Evolutionary conservation across 2,113 vertebrate species (phyloP).

Genomic region (Coturnix japonica): DNA sequence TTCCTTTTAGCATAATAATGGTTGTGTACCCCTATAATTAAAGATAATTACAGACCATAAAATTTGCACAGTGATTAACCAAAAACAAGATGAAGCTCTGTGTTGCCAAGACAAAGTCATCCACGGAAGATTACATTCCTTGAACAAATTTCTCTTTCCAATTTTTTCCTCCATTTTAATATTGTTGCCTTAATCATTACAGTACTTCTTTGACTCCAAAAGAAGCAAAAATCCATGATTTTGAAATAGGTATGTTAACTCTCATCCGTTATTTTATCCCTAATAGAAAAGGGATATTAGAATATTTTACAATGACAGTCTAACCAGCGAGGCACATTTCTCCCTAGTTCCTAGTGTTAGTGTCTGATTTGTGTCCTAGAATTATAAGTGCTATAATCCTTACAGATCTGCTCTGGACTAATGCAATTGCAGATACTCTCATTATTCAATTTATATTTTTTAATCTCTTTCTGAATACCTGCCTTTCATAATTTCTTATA

Average conservation of each 20-base stretch:
- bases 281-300: background rate
- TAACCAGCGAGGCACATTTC: background rate
- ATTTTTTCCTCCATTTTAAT: background rate
- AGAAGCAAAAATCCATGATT: background rate
- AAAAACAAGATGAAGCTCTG: conserved; percentile 44
- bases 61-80: conserved; percentile 60
- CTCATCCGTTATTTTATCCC: background rate
- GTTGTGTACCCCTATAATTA: conserved; percentile 62
- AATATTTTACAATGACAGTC: background rate
- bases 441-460: background rate
- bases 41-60: conserved; percentile 70
- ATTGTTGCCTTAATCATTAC: background rate
- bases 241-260: background rate
- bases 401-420: background rate
- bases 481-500: background rate
- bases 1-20: conserved; percentile 69
- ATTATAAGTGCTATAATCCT: background rate
- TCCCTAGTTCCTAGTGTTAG: background rate
- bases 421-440: background rate
- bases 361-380: background rate
- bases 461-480: conserved; percentile 5
- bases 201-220: background rate
- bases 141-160: background rate
- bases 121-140: background rate
- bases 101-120: conserved; percentile 57